Conservation (phyloP, 2,888 invertebrate genomes). For the Drosophila atroscutellata region DNA sequence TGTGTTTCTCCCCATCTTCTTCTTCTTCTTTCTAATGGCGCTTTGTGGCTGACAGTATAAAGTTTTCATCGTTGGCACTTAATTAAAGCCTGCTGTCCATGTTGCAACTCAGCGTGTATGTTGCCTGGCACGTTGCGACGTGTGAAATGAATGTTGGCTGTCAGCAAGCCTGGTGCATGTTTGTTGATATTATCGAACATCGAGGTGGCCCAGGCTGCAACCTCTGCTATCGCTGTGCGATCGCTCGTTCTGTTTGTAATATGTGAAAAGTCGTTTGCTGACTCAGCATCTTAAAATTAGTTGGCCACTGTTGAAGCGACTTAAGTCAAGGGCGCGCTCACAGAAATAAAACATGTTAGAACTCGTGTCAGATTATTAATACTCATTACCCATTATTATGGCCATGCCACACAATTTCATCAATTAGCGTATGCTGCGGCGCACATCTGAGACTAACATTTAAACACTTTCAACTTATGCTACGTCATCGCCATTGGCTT, state of each 20-base stretch:
- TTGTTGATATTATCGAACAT: slow-evolving; percentile 75
- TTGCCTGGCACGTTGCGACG: slow-evolving; percentile 48
- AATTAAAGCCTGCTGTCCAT: slow-evolving; percentile 74
- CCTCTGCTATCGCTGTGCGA: slow-evolving; percentile 41
- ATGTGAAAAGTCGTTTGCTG: slow-evolving; percentile 56
- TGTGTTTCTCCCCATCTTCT: slow-evolving; percentile 9
- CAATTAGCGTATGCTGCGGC: slow-evolving; percentile 50
- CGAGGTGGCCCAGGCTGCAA: slow-evolving; percentile 42
- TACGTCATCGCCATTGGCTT: slow-evolving; percentile 58
- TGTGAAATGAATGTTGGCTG: slow-evolving; percentile 76
- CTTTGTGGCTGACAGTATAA: slow-evolving; percentile 17
- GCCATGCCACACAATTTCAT: slow-evolving; percentile 40
- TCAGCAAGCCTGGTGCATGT: slow-evolving; percentile 68
- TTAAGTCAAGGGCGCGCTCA: slow-evolving; percentile 40
- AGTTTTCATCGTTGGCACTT: slow-evolving; percentile 50
- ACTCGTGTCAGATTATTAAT: slow-evolving; percentile 49
- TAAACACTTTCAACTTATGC: slow-evolving; percentile 59
- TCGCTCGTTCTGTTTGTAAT: slow-evolving; percentile 43
- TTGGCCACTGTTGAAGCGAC: slow-evolving; percentile 14
- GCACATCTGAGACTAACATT: slow-evolving; percentile 40
- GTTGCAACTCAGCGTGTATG: slow-evolving; percentile 73
- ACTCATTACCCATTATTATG: slow-evolving; percentile 16
- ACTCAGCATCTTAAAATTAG: slow-evolving; percentile 29
- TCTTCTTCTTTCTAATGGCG: slow-evolving; percentile 66
- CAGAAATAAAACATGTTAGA: slow-evolving; percentile 29